phyloP scores from a whole-genome alignment of 2,888 invertebrate genomes.

The Pelosia muscerda region DNA sequence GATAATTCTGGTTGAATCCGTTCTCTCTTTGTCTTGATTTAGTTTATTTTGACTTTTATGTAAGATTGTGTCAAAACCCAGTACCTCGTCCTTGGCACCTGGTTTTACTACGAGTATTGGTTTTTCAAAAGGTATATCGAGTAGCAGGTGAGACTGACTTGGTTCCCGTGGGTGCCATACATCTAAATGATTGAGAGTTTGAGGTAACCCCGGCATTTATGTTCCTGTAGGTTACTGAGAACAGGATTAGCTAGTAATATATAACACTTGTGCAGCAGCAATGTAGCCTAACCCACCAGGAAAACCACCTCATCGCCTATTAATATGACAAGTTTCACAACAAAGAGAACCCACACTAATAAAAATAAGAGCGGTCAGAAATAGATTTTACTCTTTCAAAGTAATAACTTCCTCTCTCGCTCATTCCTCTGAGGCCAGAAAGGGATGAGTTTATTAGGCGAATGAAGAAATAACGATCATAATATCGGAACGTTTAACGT shows the following conservation, averaged over 20 bases:
- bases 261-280: neutral
- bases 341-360: conserved; percentile 54
- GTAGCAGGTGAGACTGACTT: no score
- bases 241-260: neutral
- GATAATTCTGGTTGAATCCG: neutral
- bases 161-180: no score
- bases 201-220: neutral
- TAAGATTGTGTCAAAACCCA: no score
- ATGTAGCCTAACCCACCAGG: conserved; percentile 33
- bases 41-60: neutral
- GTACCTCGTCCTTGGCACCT: no score
- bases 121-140: no score
- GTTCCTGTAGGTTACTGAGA: neutral
- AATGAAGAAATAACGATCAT: conserved; percentile 51
- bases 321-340: conserved; percentile 54
- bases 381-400: conserved; percentile 57
- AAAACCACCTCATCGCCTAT: conserved; percentile 22
- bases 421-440: conserved; percentile 35
- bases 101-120: no score
- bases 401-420: conserved; percentile 46
- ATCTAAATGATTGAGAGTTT: no score
- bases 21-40: neutral
- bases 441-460: conserved; percentile 43
- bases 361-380: conserved; percentile 54
- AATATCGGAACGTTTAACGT: conserved; percentile 44